Percentiles rank a stretch among this genome's conserved stretches.
Evolutionary conservation across 1,140 invertebrate species (phyloP).

Genomic region (Cotesia chilonis): DNA sequence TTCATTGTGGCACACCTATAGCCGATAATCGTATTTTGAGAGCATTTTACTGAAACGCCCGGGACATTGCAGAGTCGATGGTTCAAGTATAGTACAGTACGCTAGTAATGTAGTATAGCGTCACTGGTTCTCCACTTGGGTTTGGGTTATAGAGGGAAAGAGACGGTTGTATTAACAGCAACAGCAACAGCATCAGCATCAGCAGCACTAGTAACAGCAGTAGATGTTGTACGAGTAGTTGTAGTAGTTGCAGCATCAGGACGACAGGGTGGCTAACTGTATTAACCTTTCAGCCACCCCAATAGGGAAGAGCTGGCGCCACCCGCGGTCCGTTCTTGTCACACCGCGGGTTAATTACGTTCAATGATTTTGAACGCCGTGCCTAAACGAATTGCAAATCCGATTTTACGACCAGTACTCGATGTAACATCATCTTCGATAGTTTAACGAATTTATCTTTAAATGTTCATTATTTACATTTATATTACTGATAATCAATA

Average conservation of each 20-base stretch:
- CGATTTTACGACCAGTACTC: conserved; percentile 48
- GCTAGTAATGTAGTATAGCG: conserved; percentile 30
- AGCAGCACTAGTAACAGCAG: neutral
- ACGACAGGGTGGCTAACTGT: conserved; percentile 59
- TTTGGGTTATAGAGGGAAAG: conserved; percentile 43
- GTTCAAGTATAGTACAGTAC: conserved; percentile 42
- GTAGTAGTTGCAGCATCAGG: conserved; percentile 46
- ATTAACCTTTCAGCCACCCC: conserved; percentile 63
- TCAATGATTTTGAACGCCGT: conserved; percentile 61
- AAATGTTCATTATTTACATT: neutral
- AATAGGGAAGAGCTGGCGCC: conserved; percentile 43
- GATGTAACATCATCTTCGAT: conserved; percentile 31
- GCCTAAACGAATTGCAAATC: conserved; percentile 62
- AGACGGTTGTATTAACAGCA: conserved; percentile 2
- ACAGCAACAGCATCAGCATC: neutral
- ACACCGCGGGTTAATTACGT: conserved; percentile 61
- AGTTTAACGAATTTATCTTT: neutral
- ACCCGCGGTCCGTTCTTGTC: conserved; percentile 48
- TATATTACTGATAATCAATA: no score
- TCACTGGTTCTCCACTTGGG: conserved; percentile 48
- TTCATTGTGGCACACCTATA: conserved; percentile 63
- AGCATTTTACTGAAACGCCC: conserved; percentile 63
- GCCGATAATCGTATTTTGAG: conserved; percentile 64
- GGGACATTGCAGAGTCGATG: conserved; percentile 48
- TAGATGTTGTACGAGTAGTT: conserved; percentile 35